Percentiles rank a stretch among this genome's conserved stretches.
Conservation (phyloP, 2,113 vertebrate genomes). For the Aplodontia rufa region DNA sequence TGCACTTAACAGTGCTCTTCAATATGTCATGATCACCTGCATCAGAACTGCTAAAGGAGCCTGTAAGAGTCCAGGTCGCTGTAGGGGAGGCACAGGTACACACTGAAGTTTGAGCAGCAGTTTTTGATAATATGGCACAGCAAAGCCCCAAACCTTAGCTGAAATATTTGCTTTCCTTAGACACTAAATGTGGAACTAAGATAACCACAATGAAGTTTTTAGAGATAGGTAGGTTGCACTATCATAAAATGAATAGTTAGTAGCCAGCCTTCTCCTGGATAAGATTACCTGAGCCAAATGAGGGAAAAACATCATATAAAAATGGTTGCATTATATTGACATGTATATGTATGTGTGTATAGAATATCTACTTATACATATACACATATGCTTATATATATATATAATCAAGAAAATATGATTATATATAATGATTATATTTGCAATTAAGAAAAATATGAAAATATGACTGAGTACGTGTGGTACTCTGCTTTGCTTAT, state of each 20-base stretch:
- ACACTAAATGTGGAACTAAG: neutral
- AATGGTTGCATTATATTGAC: no score
- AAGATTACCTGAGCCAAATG: neutral
- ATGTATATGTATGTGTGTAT: no score
- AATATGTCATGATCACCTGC: neutral
- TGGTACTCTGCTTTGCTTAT: neutral
- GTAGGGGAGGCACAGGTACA: neutral
- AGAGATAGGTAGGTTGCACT: fast-evolving
- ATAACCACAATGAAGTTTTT: neutral
- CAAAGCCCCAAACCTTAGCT: neutral
- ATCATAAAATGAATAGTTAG: neutral
- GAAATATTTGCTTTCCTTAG: neutral
- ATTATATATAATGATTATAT: no score
- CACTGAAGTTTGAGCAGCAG: neutral
- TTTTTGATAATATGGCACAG: neutral
- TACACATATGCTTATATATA: no score
- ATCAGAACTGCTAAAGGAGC: neutral
- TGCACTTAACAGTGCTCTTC: neutral
- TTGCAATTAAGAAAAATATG: no score
- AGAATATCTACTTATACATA: no score
- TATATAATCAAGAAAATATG: no score
- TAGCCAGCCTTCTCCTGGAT: neutral
- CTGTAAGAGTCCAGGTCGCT: no score
- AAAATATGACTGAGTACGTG: no score
- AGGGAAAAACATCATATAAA: neutral